Evolutionary conservation across 2,797 vertebrate genomes (phyloP), one percentile per base, ranked within the genome.

Genomic region (Sandelia bainsii): DNA sequence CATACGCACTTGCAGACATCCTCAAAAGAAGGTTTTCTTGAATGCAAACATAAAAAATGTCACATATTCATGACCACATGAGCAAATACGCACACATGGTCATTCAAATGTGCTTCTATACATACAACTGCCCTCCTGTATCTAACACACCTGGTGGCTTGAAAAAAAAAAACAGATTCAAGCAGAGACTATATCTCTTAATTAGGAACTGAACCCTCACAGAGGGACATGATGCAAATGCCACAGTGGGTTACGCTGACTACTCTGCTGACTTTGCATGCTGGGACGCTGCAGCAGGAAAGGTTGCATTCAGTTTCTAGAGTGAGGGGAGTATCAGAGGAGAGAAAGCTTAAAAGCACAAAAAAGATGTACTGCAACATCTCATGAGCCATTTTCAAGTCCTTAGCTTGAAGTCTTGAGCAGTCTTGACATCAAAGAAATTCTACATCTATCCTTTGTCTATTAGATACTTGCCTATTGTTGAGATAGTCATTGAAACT

Each of bases 201-300:
- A 93, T 94, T 93, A 92, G 75, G 67, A 53, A 27, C 63, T 59
- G 60, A 76, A 60, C 62, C 62, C 46, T 13, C 49, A 56, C 25
- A 57, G 44, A 74, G 61, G 69, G 62, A 58, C 79, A 75, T 59
- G 85, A 93, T 91, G 90, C 91, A 94, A 93, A 94, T 93, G 93
- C 91, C 89, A 92, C 85, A 62, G 86, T 68, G 80, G 85, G 85
- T 88, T 81, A 83, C 69, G 62, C 81, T 77, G 89, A 90, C 83
- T 54, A 79, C 85, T 91, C 82, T 94, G 93, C 94, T 94, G 94
- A 94, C 85, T 83, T 76, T 49, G 93, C 93, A 93, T 82, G 74
- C 82, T 72, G 70, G 75, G 86, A 87, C 71, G 84, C 89, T 87
- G 84, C 79, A 85, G 88, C 77, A 80, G 83, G 46, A 85, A 85